Evolutionary conservation across 2,797 vertebrate genomes (phyloP).

Genomic region (Sebastes trivittatus): DNA sequence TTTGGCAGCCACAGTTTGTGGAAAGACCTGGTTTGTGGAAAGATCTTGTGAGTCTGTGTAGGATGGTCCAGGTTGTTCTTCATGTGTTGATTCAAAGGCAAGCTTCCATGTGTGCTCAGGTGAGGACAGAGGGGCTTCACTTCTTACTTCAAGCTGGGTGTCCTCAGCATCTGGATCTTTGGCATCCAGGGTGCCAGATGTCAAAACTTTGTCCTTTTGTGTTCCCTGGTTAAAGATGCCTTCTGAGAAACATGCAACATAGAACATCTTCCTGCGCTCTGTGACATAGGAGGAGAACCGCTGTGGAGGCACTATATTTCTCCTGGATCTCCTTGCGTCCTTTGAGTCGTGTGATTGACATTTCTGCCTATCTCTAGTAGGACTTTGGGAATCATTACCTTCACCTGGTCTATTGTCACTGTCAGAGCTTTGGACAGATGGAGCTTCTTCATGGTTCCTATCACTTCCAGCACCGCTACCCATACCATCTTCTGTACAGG

Average conservation of each 20-base stretch:
- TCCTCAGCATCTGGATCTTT: slow-evolving; percentile 28
- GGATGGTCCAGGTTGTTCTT: slow-evolving; percentile 24
- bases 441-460: slow-evolving; percentile 9
- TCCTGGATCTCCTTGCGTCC: slow-evolving; percentile 81
- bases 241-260: slow-evolving; percentile 82
- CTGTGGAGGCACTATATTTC: slow-evolving; percentile 89
- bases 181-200: slow-evolving; percentile 12
- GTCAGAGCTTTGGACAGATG: slow-evolving; percentile 8
- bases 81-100: slow-evolving; percentile 13
- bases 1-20: slow-evolving; percentile 22
- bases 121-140: slow-evolving; percentile 4
- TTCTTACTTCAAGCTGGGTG: slow-evolving; percentile 39
- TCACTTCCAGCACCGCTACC: neutral
- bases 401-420: slow-evolving; percentile 1
- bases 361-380: slow-evolving; percentile 6
- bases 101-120: slow-evolving; percentile 26
- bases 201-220: slow-evolving; percentile 64
- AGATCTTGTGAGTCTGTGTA: slow-evolving; percentile 16
- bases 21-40: neutral
- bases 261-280: slow-evolving; percentile 84
- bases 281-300: slow-evolving; percentile 92
- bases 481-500: slow-evolving; percentile 8
- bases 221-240: slow-evolving; percentile 74
- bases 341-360: slow-evolving; percentile 61
- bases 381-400: neutral